Percentiles rank a stretch among this genome's conserved stretches.
Conservation (phyloP, 2,797 vertebrate genomes). For the Sphenodon punctatus region DNA sequence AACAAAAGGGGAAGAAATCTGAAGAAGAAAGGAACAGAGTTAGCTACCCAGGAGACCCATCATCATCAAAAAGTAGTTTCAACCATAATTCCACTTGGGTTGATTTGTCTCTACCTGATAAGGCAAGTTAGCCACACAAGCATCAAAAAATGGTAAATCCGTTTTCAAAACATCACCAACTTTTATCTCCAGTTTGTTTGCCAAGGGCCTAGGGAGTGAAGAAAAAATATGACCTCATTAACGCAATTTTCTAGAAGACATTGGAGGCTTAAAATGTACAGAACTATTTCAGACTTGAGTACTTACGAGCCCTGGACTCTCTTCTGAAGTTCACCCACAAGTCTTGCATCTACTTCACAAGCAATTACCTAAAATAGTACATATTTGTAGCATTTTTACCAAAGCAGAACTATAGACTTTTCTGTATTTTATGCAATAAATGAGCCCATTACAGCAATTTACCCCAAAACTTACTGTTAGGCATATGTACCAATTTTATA, state of each 20-base stretch:
- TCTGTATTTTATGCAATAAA: neutral
- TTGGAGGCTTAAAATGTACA: neutral
- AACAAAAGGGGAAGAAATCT: constrained; percentile 98
- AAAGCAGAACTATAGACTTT: neutral
- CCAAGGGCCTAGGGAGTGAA: constrained; percentile 81
- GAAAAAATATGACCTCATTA: neutral
- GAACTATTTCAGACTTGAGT: rapidly evolving
- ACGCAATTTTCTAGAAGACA: rapidly evolving
- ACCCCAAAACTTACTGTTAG: too few species aligned
- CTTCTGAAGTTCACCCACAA: constrained; percentile 97
- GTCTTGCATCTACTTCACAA: constrained; percentile 94
- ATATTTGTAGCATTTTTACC: rapidly evolving
- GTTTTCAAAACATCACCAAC: constrained; percentile 94
- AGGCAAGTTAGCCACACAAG: constrained; percentile 96
- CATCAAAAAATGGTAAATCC: constrained; percentile 93
- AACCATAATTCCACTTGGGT: neutral
- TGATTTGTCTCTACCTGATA: constrained; percentile 85
- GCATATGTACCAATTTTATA: too few species aligned
- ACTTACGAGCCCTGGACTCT: constrained; percentile 98
- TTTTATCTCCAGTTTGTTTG: constrained; percentile 93
- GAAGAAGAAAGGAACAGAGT: constrained; percentile 40
- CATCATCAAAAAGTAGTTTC: neutral
- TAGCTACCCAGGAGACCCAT: neutral
- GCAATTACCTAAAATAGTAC: constrained; percentile 87
- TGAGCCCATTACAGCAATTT: neutral